Conservation (phyloP, 2,888 invertebrate genomes). For the Spodoptera exigua region DNA sequence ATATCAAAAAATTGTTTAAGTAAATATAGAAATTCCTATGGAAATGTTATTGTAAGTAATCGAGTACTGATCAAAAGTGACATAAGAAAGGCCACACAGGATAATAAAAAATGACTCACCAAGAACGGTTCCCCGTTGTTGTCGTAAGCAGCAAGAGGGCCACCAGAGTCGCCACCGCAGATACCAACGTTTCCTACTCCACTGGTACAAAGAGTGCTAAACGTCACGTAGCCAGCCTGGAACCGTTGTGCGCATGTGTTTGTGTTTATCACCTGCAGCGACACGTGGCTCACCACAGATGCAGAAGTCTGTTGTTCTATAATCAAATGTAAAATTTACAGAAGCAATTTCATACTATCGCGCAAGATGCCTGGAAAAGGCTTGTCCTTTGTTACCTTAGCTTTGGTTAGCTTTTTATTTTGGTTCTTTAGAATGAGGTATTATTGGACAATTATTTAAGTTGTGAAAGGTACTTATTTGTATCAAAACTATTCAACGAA, state of each 20-base stretch:
- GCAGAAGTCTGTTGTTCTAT: conserved; percentile 61
- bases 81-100: conserved; percentile 25
- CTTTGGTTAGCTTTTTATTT: too few relatives aligned
- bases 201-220: conserved; percentile 69
- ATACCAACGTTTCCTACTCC: conserved; percentile 69
- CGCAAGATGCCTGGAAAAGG: not conserved
- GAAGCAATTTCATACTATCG: too few relatives aligned
- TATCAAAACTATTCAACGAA: too few relatives aligned
- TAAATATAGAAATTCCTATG: too few relatives aligned
- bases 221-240: conserved; percentile 51
- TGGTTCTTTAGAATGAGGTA: too few relatives aligned
- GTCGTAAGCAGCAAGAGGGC: conserved; percentile 54
- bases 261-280: conserved; percentile 63
- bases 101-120: conserved; percentile 5
- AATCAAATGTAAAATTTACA: not conserved
- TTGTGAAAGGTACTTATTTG: too few relatives aligned
- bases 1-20: too few relatives aligned
- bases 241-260: conserved; percentile 37
- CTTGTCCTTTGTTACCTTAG: too few relatives aligned
- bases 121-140: conserved; percentile 13
- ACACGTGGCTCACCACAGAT: conserved; percentile 64
- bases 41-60: too few relatives aligned
- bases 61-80: too few relatives aligned
- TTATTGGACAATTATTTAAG: too few relatives aligned
- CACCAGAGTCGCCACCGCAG: conserved; percentile 75